Evolutionary conservation across 1,140 invertebrate species (phyloP).

Genomic region (Orius laevigatus): DNA sequence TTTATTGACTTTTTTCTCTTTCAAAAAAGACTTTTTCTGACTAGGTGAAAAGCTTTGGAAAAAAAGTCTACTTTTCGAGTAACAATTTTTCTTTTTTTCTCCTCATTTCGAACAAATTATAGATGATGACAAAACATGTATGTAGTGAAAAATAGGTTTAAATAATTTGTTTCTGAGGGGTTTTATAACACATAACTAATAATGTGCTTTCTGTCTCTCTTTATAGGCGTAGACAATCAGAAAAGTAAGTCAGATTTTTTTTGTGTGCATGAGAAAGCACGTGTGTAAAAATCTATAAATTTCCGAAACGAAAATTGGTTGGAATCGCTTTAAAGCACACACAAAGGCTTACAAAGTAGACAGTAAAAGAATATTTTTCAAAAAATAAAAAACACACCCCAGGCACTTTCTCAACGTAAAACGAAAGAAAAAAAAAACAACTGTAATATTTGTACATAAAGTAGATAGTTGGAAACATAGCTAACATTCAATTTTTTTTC

Average conservation of each 20-base stretch:
- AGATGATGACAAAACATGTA: conserved; percentile 1
- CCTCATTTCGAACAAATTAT: conserved; percentile 10
- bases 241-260: conserved; percentile 15
- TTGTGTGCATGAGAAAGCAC: conserved; percentile 7
- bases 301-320: not conserved
- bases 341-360: too few species aligned
- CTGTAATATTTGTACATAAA: not conserved
- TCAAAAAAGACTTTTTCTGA: conserved; percentile 4
- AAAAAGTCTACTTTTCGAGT: not conserved
- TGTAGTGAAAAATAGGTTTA: too few species aligned
- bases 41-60: conserved; percentile 3
- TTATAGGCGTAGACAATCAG: conserved; percentile 18
- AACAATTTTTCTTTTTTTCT: conserved; percentile 7
- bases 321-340: too few species aligned
- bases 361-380: not conserved
- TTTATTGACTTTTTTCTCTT: not conserved
- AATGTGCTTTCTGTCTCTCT: conserved; percentile 15
- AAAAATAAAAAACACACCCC: not conserved
- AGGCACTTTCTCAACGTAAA: too few species aligned
- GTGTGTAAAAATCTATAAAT: not conserved
- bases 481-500: not conserved
- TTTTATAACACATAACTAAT: conserved; percentile 14
- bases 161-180: too few species aligned
- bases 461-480: not conserved
- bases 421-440: not conserved